Base-by-base conservation (phyloP, 2,888 invertebrate species). In the Thereva unica region DNA sequence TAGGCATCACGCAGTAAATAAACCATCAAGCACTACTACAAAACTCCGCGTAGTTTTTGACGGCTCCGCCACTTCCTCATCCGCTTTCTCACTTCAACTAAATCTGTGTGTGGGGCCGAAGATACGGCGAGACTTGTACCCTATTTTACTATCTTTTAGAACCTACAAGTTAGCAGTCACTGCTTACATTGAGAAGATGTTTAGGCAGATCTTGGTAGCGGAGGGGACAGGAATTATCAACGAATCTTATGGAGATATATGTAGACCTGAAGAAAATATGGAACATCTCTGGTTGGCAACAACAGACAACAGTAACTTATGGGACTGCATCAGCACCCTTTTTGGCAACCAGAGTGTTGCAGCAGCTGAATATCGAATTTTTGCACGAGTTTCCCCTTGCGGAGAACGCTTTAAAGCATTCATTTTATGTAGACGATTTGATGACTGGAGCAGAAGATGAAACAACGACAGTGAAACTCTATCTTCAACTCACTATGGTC, bases 261-360 rank as follows among this genome's bases (percentile, higher is more conserved):
- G n/a, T n/a, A n/a, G n/a, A n/a, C n/a, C n/a, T n/a, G n/a, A n/a
- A 10, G 10, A 59, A 37, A 45, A 45, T 1, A 6, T 47, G 8
- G 35, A 59, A 10, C 45, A 59, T 37, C 38, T 10, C 3, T n/a
- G 57, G 10, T 5, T 59, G 0, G n/a, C n/a, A n/a, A n/a, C n/a
- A n/a, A n/a, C n/a, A n/a, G n/a, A 59, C 23, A 4, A 59, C 57
- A 7, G 47, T 59, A 6, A 59, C 45, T 6, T 59, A 59, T 37
- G 57, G 57, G 1, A 59, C 57, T n/a, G 45, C 57, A 7, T 34
- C 57, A n/a, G 57, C 57, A 3, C 57, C 57, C 10, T 59, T 59
- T 10, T 23, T 55, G 1, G 54, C 54, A 7, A 40, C 54, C 2
- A 9, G 54, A 10, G 12, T 41, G 10, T 41, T 55, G 2, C 38